Conservation (phyloP, 2,888 invertebrate genomes). For the Serripes groenlandicus region DNA sequence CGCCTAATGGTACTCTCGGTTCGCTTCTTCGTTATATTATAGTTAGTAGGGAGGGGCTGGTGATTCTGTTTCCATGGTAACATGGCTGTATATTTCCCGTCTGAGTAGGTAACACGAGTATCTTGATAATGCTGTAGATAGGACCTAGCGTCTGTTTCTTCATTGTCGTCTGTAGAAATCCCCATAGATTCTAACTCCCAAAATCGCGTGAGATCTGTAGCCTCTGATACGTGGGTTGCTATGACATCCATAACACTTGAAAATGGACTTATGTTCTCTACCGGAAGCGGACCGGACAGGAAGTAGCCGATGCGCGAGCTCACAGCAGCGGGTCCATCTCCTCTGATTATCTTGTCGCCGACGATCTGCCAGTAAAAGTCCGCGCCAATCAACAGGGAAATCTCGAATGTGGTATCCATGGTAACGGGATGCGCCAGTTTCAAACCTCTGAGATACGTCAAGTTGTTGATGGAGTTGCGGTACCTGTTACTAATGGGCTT, state of each 20-base stretch:
- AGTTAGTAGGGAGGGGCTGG: constrained; percentile 22
- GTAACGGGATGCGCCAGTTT: constrained; percentile 10
- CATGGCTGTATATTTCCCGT: constrained; percentile 30
- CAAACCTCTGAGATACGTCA: constrained; percentile 12
- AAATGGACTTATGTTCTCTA: not conserved
- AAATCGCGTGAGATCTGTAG: not conserved
- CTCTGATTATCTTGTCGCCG: constrained; percentile 15
- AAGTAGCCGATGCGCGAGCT: constrained; percentile 15
- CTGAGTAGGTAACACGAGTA: constrained; percentile 5
- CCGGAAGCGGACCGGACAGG: too few relatives aligned
- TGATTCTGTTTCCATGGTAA: constrained; percentile 41
- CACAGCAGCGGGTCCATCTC: constrained; percentile 22
- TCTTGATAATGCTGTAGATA: constrained; percentile 10
- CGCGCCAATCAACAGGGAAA: constrained; percentile 12
- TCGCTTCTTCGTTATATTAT: constrained; percentile 14
- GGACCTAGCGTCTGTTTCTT: not conserved
- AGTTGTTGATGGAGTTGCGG: not conserved
- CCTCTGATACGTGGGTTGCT: constrained; percentile 12
- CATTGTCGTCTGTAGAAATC: not conserved
- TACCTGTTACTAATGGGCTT: constrained; percentile 1
- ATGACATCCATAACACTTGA: not conserved
- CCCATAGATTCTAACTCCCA: constrained; percentile 7
- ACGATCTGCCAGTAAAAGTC: constrained; percentile 24
- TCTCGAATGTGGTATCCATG: constrained; percentile 17
- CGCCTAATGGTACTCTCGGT: constrained; percentile 22